phyloP scores from a whole-genome alignment of 1,140 invertebrate genomes.

The Rhopalosiphum padi region DNA sequence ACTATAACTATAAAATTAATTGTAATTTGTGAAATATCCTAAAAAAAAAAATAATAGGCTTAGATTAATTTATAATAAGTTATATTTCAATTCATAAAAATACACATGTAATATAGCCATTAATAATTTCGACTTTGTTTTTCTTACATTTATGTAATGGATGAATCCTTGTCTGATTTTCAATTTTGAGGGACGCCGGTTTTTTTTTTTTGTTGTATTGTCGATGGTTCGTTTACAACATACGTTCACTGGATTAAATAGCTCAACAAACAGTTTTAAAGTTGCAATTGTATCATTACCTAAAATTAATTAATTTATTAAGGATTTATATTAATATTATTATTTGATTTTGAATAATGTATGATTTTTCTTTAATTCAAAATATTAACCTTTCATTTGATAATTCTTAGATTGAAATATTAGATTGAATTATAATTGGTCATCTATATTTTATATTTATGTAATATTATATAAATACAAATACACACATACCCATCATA shows the following conservation, averaged over 20 bases:
- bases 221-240: not conserved
- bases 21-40: conserved; percentile 8
- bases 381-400: too few species aligned
- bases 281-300: not conserved
- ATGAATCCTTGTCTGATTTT: not conserved
- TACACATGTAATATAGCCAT: too few species aligned
- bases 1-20: too few species aligned
- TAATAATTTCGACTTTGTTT: not conserved
- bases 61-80: not conserved
- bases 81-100: too few species aligned
- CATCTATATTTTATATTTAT: too few species aligned
- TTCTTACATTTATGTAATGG: not conserved
- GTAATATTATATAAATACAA: too few species aligned
- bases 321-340: too few species aligned
- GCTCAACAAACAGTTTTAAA: not conserved
- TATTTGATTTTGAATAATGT: too few species aligned
- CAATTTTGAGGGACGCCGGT: not conserved
- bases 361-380: too few species aligned
- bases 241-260: not conserved
- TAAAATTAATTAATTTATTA: not conserved
- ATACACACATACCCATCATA: too few species aligned
- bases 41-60: not conserved
- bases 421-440: too few species aligned
- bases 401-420: too few species aligned
- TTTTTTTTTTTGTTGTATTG: not conserved